A percentile compares a stretch with the other conserved stretches of the same genome.
Conservation (phyloP, 2,888 invertebrate genomes). For the Mythimna albipuncta region DNA sequence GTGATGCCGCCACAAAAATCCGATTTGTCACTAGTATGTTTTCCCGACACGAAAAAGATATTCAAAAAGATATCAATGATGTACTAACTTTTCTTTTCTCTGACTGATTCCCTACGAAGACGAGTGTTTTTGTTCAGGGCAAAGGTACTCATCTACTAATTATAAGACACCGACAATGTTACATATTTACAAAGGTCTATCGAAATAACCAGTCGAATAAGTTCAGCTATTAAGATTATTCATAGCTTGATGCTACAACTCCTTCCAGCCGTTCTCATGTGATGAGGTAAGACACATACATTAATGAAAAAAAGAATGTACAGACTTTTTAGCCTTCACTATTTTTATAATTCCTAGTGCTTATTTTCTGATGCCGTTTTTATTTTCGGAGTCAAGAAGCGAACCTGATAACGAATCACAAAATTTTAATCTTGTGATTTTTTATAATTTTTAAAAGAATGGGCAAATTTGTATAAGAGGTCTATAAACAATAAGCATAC, state of each 20-base stretch:
- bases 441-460: neutral
- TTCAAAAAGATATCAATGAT: neutral
- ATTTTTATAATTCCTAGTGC: neutral
- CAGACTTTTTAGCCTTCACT: neutral
- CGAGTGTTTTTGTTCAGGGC: neutral
- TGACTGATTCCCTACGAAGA: neutral
- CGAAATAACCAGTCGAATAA: neutral
- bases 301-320: constrained; percentile 12
- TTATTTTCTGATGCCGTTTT: neutral
- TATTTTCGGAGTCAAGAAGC: neutral
- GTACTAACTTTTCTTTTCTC: neutral
- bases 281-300: constrained; percentile 13
- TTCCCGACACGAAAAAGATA: neutral
- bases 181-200: neutral
- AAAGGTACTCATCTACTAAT: constrained; percentile 4
- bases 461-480: neutral
- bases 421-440: neutral
- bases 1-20: neutral
- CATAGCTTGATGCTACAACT: neutral
- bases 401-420: neutral
- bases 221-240: neutral
- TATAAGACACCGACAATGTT: neutral
- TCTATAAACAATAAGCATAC: neutral
- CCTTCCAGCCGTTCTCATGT: constrained; percentile 19
- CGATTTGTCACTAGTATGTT: neutral